Base-by-base conservation (phyloP, 2,888 invertebrate genomes). In the Trichogramma dendrolimi region DNA sequence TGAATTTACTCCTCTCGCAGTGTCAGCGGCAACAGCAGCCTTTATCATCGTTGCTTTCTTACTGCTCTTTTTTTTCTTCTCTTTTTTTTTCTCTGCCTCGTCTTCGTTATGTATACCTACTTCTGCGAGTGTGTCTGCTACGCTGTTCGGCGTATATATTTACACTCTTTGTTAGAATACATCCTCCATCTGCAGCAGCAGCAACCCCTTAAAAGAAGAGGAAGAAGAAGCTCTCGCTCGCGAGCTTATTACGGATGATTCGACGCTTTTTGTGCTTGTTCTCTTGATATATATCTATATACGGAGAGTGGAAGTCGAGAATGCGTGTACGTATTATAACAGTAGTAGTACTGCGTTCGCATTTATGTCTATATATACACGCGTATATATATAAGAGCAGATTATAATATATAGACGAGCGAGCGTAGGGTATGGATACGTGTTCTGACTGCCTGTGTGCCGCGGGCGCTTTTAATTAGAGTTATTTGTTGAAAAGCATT, bases 401-500 rank as follows among this genome's bases (percentile, higher is more conserved):
- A 27, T 27, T 27, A 27, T 27, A 27, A 27, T 27, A 27, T 27
- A 27, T 27, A 27, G 27, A 27, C 27, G 27, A 27, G 27, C 27
- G 27, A 27, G 27, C 27, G 27, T 27, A 27, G 27, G 27, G 27
- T 27, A 27, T 27, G 27, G 27, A 27, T 27, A 27, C 27, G 27
- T 27, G 27, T 27, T 38, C 43, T 10, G 41, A 44, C 48, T 11
- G 40, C 7, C 14, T 39, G 43, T 42, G 11, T 40, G 42, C 53
- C 49, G 56, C 39, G 56, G 56, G 42, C 39, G 48, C 56, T 64
- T 64, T 64, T 64, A 64, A 64, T 64, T 64, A 48, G 56, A 55
- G 59, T 51, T 61, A 61, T 61, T 64, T 64, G 58, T 64, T 61
- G 59, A 61, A 60, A 61, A 58, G 53, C 43, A 58, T 49, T 60